Base-by-base conservation (phyloP, 2,113 vertebrate species). In the Pampusana beccarii region DNA sequence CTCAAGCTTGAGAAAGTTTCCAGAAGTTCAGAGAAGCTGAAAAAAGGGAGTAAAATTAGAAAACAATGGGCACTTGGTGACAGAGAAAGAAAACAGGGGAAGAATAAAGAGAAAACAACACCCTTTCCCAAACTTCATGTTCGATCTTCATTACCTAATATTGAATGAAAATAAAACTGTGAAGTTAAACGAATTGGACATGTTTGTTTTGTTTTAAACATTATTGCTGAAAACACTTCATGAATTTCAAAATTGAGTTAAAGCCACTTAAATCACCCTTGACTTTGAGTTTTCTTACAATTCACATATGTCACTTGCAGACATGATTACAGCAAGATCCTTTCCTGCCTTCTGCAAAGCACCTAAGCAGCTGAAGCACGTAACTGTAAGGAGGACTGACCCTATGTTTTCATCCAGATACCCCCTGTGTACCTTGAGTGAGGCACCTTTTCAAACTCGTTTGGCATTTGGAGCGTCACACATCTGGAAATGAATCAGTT, bases 81-180 rank as follows among this genome's bases (percentile, higher is more conserved):
- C 1, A 73, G 14, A 66, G 16, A 48, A 87, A 81, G 34, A 51
- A 86, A 64, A 86, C 8, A 19, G 4, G 9, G 3, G 71, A 42
- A 80, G 13, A 65, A n/a, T 54, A 51, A 44, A 34, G 23, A 40
- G 7, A 51, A 44, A 38, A 23, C 10, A 60, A 7, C 19, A 20
- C 4, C 12, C 21, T 10, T 6, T 14, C 4, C 4, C 0, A 4
- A 13, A 33, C 5, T 72, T 84, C 5, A 28, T 28, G 5, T 62
- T 90, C 23, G 7, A 4, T 75, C 77, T 94, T 66, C 60, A 57
- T 12, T 36, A 56, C 28, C 3, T 67, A 33, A 28, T 62, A 57
- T 2, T 64, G 40, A 60, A 56, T 51, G 38, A 77, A 86, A 62
- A 62, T 15, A 64, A 72, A 72, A 51, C 5, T 13, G 6, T 33